These are phyloP conservation scores for Arrhopalites spinosus DNA, from an alignment of 2,888 invertebrate genomes.

Conservation along the genomic window DNA sequence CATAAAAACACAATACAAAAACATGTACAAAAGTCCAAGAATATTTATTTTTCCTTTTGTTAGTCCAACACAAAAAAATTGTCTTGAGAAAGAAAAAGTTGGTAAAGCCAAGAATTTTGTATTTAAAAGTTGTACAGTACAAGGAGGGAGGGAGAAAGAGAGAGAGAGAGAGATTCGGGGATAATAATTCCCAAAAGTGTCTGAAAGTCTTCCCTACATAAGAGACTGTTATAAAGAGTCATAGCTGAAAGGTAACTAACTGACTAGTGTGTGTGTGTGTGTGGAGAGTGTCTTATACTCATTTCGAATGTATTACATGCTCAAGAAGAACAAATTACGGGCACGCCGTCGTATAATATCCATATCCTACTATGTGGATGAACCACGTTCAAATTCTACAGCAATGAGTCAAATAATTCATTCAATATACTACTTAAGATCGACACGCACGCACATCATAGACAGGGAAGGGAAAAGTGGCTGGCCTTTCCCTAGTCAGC, in stretches of 20 bases:
- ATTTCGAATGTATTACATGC: slow-evolving; percentile 9
- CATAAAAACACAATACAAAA: too few species aligned
- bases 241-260: too few species aligned
- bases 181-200: too few species aligned
- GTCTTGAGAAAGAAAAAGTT: neutral
- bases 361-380: neutral
- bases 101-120: neutral
- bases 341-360: slow-evolving; percentile 1
- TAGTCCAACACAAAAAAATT: neutral
- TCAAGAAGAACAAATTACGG: slow-evolving; percentile 23
- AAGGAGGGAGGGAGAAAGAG: slow-evolving; percentile 14
- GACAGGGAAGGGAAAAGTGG: neutral
- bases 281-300: neutral
- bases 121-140: neutral
- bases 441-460: neutral
- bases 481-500: slow-evolving; percentile 25
- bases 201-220: too few species aligned
- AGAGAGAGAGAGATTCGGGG: neutral
- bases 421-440: slow-evolving; percentile 16
- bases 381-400: slow-evolving; percentile 19
- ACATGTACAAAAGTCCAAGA: too few species aligned
- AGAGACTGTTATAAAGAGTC: too few species aligned
- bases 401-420: slow-evolving; percentile 49
- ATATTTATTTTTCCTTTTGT: too few species aligned
- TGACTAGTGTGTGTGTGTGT: too few species aligned